phyloP scores from a whole-genome alignment of 23 tunicate genomes.

The Aplidium turbinatum region DNA sequence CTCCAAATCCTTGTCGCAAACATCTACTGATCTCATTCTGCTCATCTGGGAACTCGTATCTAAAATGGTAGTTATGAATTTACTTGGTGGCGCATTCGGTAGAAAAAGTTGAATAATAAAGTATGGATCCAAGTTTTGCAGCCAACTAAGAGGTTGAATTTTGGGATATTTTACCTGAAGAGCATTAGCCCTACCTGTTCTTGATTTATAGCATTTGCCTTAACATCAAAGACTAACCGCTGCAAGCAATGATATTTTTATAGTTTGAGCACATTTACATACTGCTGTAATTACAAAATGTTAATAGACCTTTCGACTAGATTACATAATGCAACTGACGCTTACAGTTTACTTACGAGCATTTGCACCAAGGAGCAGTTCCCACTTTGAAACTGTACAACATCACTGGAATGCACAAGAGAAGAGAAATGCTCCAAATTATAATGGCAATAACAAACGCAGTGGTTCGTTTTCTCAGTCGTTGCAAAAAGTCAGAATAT shows the following conservation, averaged over 20 bases:
- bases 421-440: slow-evolving; percentile 48
- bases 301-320: no score
- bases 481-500: slow-evolving; percentile 46
- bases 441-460: slow-evolving; percentile 47
- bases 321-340: no score
- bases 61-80: not conserved
- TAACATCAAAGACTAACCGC: no score
- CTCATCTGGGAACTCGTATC: not conserved
- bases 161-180: no score
- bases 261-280: no score
- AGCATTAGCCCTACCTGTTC: no score
- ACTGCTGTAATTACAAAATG: no score
- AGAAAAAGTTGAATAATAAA: not conserved
- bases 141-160: no score
- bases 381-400: slow-evolving; percentile 53
- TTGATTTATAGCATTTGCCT: no score
- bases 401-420: slow-evolving; percentile 67
- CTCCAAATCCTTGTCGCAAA: no score
- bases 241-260: no score
- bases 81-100: not conserved
- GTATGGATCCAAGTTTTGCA: not conserved
- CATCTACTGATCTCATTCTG: not conserved
- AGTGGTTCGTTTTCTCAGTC: slow-evolving; percentile 37
- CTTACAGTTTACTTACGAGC: slow-evolving; percentile 50
- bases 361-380: slow-evolving; percentile 46